A percentile compares a stretch with the other conserved stretches of the same genome.
These are phyloP conservation scores for Muscicapa striata DNA, from an alignment of 2,797 vertebrate species.

Conservation along the genomic window DNA sequence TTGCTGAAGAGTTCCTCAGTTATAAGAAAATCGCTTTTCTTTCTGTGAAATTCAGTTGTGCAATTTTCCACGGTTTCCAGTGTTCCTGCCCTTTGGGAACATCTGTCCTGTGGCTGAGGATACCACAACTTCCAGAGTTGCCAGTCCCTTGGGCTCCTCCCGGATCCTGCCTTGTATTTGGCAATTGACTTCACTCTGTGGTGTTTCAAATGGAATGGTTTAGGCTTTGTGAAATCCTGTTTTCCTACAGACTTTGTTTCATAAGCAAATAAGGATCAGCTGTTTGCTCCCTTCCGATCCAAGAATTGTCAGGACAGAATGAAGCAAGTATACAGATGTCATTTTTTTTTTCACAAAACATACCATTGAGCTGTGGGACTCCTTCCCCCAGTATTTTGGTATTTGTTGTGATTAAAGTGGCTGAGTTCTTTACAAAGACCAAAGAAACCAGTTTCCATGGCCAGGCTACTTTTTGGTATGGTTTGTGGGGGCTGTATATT, in stretches of 20 bases:
- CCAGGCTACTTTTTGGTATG: neutral
- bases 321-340: neutral
- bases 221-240: constrained; percentile 27
- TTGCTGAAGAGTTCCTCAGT: constrained; percentile 2
- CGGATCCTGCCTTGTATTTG: constrained; percentile 13
- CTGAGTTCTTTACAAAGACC: neutral
- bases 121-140: constrained; percentile 36
- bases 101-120: constrained; percentile 40
- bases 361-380: neutral
- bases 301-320: neutral
- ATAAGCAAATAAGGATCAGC: constrained; percentile 58
- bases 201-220: neutral
- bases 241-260: constrained; percentile 49
- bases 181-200: neutral
- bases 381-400: neutral
- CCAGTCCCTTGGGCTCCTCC: neutral
- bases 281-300: neutral
- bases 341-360: neutral
- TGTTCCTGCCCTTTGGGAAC: neutral
- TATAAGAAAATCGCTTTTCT: constrained; percentile 4
- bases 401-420: neutral
- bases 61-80: constrained; percentile 1
- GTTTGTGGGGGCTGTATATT: neutral
- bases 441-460: neutral
- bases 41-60: constrained; percentile 43